Evolutionary conservation across 2,113 vertebrate genomes (phyloP).

Genomic region (Scortum barcoo): DNA sequence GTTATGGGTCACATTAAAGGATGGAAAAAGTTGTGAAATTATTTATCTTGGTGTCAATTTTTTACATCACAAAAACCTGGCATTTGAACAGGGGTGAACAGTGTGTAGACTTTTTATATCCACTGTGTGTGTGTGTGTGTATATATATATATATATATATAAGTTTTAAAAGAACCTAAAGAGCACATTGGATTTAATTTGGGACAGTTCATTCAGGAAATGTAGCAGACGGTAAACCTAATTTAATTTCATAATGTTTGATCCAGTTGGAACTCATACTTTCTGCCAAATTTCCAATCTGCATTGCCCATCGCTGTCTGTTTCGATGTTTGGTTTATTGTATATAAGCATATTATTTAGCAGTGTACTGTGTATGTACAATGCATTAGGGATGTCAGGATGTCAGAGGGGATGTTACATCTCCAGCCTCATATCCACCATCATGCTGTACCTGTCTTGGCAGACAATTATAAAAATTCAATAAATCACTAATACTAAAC

Average conservation of each 20-base stretch:
- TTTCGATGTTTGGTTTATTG: not conserved
- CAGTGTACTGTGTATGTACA: not conserved
- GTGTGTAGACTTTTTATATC: too few relatives aligned
- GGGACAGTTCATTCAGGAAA: not conserved
- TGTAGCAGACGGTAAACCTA: not conserved
- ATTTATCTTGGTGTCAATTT: too few relatives aligned
- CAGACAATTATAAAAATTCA: constrained; percentile 19
- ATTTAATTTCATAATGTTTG: not conserved
- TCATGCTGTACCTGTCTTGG: not conserved
- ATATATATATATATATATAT: too few relatives aligned
- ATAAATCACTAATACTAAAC: constrained; percentile 12
- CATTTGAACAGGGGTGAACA: too few relatives aligned
- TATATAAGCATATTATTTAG: not conserved
- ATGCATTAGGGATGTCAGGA: not conserved
- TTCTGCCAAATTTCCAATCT: not conserved
- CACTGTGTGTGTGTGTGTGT: too few relatives aligned
- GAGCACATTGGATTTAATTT: not conserved
- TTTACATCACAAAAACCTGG: too few relatives aligned
- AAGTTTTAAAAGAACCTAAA: not conserved
- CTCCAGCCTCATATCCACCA: not conserved
- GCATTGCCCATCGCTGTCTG: not conserved
- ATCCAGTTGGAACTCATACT: not conserved
- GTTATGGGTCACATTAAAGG: too few relatives aligned
- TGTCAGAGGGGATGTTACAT: too few relatives aligned
- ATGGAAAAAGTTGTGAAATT: too few relatives aligned